phyloP scores from a whole-genome alignment of 2,888 invertebrate species.

The Netelia inedita region DNA sequence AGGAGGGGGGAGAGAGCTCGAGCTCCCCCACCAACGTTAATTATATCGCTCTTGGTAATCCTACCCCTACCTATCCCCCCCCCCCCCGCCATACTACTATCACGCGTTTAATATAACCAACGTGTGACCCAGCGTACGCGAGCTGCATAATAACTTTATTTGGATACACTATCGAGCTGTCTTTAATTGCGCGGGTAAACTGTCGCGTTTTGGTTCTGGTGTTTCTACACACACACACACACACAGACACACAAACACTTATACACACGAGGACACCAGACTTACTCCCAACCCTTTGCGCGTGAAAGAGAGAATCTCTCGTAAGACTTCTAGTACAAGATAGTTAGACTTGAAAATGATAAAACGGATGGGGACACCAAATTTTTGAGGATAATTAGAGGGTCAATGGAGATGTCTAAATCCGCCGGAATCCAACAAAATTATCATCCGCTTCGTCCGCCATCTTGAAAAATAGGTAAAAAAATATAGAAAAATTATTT shows the following conservation, averaged over 20 bases:
- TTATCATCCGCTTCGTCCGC: too few relatives aligned
- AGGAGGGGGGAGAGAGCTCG: neutral
- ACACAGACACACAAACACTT: neutral
- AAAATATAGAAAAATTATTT: too few relatives aligned
- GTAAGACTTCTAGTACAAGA: too few relatives aligned
- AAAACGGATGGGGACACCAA: too few relatives aligned
- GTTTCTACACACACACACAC: slow-evolving; percentile 50
- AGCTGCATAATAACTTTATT: slow-evolving; percentile 77
- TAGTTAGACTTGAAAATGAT: too few relatives aligned
- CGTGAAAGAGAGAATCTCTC: neutral
- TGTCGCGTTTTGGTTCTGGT: slow-evolving; percentile 41
- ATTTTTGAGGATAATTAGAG: too few relatives aligned
- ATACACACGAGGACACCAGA: neutral
- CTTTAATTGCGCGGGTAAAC: slow-evolving; percentile 75
- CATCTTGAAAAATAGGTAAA: too few relatives aligned
- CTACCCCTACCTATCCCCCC: neutral
- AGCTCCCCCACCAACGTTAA: slow-evolving; percentile 3
- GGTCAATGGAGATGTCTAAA: too few relatives aligned
- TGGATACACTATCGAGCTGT: slow-evolving; percentile 75
- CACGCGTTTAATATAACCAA: slow-evolving; percentile 71
- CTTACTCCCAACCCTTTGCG: slow-evolving; percentile 12
- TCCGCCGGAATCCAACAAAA: too few relatives aligned
- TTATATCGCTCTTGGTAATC: slow-evolving; percentile 28
- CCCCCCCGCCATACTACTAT: neutral
- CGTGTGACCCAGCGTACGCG: slow-evolving; percentile 68